Conservation (phyloP, 1,140 invertebrate genomes). For the Cepaea nemoralis region DNA sequence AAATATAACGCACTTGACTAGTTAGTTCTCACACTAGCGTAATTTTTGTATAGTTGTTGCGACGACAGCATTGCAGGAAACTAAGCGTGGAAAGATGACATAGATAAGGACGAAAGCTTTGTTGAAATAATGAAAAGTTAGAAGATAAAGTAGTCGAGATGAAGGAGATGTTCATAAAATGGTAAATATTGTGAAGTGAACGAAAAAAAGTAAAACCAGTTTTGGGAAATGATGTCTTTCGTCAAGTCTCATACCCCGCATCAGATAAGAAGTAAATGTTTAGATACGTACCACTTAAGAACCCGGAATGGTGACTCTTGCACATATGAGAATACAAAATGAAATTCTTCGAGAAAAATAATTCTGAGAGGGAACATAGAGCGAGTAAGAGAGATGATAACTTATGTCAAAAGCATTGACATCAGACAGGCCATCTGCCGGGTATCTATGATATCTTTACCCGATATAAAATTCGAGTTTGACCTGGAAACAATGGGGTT, state of each 20-base stretch:
- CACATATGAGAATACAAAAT: too few relatives aligned
- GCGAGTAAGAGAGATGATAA: too few relatives aligned
- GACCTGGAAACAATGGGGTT: too few relatives aligned
- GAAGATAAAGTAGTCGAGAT: not conserved
- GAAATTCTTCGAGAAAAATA: too few relatives aligned
- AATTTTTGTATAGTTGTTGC: not conserved
- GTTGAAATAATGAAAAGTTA: not conserved
- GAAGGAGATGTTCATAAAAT: not conserved
- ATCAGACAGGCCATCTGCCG: too few relatives aligned
- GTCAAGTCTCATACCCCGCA: not conserved
- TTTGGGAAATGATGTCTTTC: not conserved
- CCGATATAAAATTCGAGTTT: too few relatives aligned
- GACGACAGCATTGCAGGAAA: not conserved
- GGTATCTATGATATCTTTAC: too few relatives aligned
- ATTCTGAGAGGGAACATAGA: too few relatives aligned
- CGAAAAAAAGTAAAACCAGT: not conserved
- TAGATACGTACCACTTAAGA: not conserved
- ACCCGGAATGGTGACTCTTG: too few relatives aligned
- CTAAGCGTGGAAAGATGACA: not conserved
- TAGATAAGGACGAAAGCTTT: not conserved
- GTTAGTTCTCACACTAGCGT: not conserved
- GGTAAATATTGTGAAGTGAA: constrained; percentile 7
- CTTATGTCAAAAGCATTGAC: too few relatives aligned
- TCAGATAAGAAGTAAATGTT: not conserved
- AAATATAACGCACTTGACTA: not conserved